Evolutionary conservation across 2,888 invertebrate species (phyloP), one percentile per base, ranked within the genome.

Genomic region (Netelia inedita): DNA sequence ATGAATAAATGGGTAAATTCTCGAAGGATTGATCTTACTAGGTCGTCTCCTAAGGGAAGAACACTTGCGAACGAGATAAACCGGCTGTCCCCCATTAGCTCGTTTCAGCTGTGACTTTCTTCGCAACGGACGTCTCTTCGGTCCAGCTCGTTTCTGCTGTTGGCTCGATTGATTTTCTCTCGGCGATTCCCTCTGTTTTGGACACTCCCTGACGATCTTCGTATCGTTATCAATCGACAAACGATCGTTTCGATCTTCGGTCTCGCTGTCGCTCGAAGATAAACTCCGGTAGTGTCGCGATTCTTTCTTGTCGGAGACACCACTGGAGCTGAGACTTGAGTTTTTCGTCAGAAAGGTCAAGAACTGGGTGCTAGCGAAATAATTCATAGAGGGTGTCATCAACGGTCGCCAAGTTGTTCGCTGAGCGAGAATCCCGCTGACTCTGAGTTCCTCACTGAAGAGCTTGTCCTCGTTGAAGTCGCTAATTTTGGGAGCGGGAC

Each of bases 381-480:
- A 93, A 80, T 93, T 93, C 10, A 85, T 72, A 1, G 88, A 82
- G 10, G 83, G 71, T 8, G 82, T 82, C 1, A 82, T 80, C 11
- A 82, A 72, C 0, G 91, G 90, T 9, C 88, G 86, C 91, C 91
- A 92, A 9, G 89, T 90, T 16, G 90, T 88, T 61, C 87, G 65
- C 21, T 87, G 88, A 1, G 87, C 89, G 66, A 91, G 76, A 0
- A 91, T 86, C 2, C 91, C 91, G 61, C 88, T 89, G 59, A 84
- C 89, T 0, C 92, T 86, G 14, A 92, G 86, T 50, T 92, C 92
- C 72, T 92, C 92, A 28, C 91, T 93, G 66, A 92, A 93, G 23
- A 93, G 88, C 46, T 93, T 92, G 50, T 94, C 94, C 82, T 93
- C 94, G 88, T 93, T 93, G 86, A 93, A 94, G 74, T 94, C 94